Percentiles rank a stretch among this genome's conserved stretches.
Conservation (phyloP, 2,113 vertebrate species). For the Oncorhynchus mykiss region DNA sequence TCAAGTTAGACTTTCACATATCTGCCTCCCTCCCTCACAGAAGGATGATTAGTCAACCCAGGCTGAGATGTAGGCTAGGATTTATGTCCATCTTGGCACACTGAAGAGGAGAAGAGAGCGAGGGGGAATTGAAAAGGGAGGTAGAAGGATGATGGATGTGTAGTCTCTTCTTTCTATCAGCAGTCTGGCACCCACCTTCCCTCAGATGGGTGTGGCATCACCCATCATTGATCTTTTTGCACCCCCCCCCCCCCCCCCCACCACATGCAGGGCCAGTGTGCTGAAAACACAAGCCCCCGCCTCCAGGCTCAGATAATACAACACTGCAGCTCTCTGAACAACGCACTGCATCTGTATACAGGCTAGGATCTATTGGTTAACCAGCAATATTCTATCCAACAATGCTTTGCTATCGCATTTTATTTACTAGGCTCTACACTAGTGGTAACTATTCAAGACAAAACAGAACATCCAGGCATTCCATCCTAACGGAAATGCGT, state of each 20-base stretch:
- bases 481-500: background rate
- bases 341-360: background rate
- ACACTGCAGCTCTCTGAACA: background rate
- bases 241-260: background rate
- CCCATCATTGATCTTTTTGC: background rate
- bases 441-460: background rate
- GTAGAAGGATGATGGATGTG: background rate
- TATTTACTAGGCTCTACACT: background rate
- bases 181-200: background rate
- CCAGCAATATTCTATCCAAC: background rate
- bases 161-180: background rate
- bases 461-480: background rate
- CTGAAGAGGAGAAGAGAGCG: conserved; percentile 17
- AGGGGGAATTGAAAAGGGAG: conserved; percentile 2
- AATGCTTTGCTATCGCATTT: background rate
- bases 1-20: conserved; percentile 37
- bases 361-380: background rate
- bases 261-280: background rate
- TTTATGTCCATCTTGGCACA: background rate
- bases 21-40: conserved; percentile 6
- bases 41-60: conserved; percentile 51
- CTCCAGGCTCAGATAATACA: background rate
- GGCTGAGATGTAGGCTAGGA: background rate
- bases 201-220: background rate
- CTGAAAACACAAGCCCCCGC: background rate